Conservation (phyloP, 2,888 invertebrate genomes). For the Protodeltote pygarga region DNA sequence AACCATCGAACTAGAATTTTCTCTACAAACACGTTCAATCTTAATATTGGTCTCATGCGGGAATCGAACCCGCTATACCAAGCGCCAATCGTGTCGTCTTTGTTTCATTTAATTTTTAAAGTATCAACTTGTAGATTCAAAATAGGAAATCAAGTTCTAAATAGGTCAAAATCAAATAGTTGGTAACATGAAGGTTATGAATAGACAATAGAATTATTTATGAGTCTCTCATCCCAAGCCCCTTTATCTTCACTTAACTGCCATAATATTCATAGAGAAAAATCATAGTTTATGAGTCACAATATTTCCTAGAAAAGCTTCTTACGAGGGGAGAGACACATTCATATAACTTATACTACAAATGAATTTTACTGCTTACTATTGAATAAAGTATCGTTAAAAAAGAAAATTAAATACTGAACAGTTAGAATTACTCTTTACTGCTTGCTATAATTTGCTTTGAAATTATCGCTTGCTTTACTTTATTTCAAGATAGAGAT, state of each 20-base stretch:
- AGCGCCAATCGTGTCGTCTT: no score
- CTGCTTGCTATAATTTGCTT: no score
- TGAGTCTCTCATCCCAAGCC: conserved; percentile 47
- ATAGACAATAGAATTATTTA: conserved; percentile 56
- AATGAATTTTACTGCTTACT: conserved; percentile 60
- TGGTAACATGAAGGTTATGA: conserved; percentile 39
- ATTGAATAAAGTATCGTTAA: conserved; percentile 5
- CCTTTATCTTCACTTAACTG: conserved; percentile 67
- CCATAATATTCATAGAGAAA: conserved; percentile 78
- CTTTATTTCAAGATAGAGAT: no score
- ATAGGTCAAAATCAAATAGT: conserved; percentile 35
- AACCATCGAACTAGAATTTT: no score
- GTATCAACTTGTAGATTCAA: no score
- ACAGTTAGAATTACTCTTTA: no score
- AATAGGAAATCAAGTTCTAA: neutral
- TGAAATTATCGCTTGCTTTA: no score
- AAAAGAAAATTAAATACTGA: no score
- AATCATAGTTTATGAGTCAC: conserved; percentile 81
- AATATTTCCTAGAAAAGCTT: conserved; percentile 77
- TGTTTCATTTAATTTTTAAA: no score
- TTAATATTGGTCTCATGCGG: no score
- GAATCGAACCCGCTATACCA: no score
- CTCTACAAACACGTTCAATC: no score
- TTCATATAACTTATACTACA: conserved; percentile 78
- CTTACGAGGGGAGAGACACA: conserved; percentile 63